phyloP scores from a whole-genome alignment of 2,888 invertebrate genomes.

The Oscheius myriophilus region DNA sequence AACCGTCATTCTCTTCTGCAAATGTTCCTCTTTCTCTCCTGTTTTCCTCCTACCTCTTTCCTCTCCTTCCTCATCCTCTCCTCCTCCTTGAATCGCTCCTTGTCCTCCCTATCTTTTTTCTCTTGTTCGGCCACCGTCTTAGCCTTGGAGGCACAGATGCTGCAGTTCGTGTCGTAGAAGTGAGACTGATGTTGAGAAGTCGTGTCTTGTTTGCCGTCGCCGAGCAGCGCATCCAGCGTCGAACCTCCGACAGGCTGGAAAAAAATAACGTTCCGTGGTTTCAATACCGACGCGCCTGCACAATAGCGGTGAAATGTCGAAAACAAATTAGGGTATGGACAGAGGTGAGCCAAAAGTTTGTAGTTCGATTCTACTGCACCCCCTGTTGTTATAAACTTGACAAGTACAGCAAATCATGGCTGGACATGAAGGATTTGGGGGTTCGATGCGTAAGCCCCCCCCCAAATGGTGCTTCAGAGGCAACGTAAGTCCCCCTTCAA shows the following conservation, averaged over 20 bases:
- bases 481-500: no score
- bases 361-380: no score
- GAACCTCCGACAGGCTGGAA: conserved; percentile 21
- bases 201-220: conserved; percentile 51
- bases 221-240: conserved; percentile 52
- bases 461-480: no score
- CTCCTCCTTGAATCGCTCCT: conserved; percentile 28
- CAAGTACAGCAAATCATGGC: no score
- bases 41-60: not conserved
- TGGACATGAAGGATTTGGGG: no score
- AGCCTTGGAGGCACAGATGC: conserved; percentile 43
- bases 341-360: no score
- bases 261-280: no score
- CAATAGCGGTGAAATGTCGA: no score
- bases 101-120: conserved; percentile 30
- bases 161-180: conserved; percentile 56
- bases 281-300: no score
- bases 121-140: conserved; percentile 29
- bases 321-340: no score
- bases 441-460: no score
- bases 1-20: not conserved
- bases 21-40: not conserved
- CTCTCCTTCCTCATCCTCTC: conserved; percentile 26
- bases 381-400: no score
- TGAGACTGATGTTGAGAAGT: conserved; percentile 51